Evolutionary conservation across 2,113 vertebrate genomes (phyloP).

Genomic region (Garra rufa): DNA sequence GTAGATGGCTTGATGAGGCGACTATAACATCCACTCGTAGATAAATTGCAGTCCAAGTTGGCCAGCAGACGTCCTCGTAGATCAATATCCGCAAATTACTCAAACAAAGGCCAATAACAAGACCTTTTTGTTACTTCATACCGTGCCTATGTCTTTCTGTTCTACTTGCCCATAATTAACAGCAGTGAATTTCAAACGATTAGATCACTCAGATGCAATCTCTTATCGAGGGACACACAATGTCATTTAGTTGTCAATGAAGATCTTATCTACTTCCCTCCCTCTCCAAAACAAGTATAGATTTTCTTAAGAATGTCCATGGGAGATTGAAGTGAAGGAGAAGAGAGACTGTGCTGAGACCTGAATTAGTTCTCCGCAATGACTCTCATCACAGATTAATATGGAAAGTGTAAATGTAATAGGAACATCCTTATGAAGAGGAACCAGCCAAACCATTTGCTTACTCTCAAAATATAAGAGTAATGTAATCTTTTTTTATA

Average conservation of each 20-base stretch:
- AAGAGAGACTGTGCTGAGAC: neutral
- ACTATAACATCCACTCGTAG: slow-evolving; percentile 23
- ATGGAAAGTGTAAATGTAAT: neutral
- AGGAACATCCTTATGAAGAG: neutral
- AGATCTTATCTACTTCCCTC: slow-evolving; percentile 58
- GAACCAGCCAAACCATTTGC: neutral
- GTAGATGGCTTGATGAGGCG: slow-evolving; percentile 25
- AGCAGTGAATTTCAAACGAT: slow-evolving; percentile 56
- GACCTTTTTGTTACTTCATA: slow-evolving; percentile 47
- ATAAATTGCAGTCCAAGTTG: slow-evolving; percentile 28
- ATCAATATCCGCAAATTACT: slow-evolving; percentile 44
- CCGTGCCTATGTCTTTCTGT: slow-evolving; percentile 43
- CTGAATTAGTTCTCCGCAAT: neutral
- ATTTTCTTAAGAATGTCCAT: slow-evolving; percentile 63
- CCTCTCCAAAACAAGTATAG: slow-evolving; percentile 55
- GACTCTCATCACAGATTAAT: slow-evolving; percentile 11
- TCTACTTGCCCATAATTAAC: slow-evolving; percentile 52
- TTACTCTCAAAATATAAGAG: neutral
- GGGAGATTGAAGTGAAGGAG: slow-evolving; percentile 38
- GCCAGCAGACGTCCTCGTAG: slow-evolving; percentile 15
- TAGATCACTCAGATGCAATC: slow-evolving; percentile 64
- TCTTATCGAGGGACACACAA: slow-evolving; percentile 63
- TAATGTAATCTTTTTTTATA: neutral
- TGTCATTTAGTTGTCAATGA: slow-evolving; percentile 62
- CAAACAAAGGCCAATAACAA: slow-evolving; percentile 42